Evolutionary conservation across 2,797 vertebrate species (phyloP).

Genomic region (Ispidina picta): DNA sequence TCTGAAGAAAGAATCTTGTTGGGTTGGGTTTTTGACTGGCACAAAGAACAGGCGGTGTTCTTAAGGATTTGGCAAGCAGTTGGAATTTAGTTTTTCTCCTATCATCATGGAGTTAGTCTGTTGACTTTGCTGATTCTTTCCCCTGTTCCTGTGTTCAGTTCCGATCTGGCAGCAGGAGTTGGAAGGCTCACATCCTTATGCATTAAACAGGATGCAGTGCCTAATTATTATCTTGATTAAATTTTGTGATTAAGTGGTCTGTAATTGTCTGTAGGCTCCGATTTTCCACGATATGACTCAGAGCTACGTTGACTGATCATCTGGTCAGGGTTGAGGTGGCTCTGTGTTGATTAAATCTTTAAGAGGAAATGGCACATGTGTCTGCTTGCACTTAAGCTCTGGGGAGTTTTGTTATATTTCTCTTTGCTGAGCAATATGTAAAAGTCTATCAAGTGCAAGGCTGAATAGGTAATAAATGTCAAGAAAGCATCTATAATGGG

Average conservation of each 20-base stretch:
- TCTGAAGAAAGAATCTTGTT: background rate
- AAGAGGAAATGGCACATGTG: background rate
- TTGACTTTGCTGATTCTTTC: background rate
- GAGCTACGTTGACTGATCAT: conserved; percentile 30
- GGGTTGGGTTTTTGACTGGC: background rate
- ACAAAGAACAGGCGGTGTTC: background rate
- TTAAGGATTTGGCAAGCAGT: background rate
- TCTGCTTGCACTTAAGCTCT: background rate
- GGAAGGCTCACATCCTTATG: conserved; percentile 24
- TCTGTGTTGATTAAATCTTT: conserved; percentile 42
- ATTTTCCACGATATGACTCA: conserved; percentile 38
- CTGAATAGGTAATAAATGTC: conserved; percentile 4
- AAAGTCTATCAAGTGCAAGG: background rate
- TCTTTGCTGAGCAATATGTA: background rate
- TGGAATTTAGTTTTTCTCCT: background rate
- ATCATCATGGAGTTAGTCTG: background rate
- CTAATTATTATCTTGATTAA: conserved; percentile 72
- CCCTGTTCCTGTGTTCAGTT: background rate
- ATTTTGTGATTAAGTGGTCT: conserved; percentile 67
- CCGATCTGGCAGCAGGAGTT: conserved; percentile 24
- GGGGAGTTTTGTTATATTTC: background rate
- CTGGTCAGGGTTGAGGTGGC: conserved; percentile 45
- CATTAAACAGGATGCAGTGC: conserved; percentile 57
- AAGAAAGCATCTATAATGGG: background rate
- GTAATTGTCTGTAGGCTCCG: conserved; percentile 36